Evolutionary conservation across 2,888 invertebrate species (phyloP), one percentile per base, ranked within the genome.

Genomic region (Troilus luridus): DNA sequence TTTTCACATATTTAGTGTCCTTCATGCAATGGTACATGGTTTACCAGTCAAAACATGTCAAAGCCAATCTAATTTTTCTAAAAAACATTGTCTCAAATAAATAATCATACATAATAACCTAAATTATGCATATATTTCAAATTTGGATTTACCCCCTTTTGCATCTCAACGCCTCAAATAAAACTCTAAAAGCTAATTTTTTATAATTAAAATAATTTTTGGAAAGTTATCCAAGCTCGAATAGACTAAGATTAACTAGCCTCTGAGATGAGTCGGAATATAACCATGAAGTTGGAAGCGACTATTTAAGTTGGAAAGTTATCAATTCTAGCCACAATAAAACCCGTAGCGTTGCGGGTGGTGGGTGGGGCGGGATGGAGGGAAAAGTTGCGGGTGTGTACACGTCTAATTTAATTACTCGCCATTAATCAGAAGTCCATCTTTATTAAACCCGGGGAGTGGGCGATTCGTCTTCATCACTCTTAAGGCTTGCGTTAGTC

Each of bases 401-500:
- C 0, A 67, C 60, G 81, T 9, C 81, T 81, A 81, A 81, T 81
- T 81, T 54, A 81, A 81, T 81, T 81, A 81, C 54, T 19, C 54
- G 54, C 81, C 81, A 81, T 81, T 81, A 81, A 81, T 81, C 81
- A 81, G 81, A 21, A 7, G 56, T 11, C 81, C 19, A 81, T 81
- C 81, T 81, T 81, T 81, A 81, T 81, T 81, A 81, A 81, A 54
- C 54, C 21, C 54, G 54, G 21, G n/a, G 81, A 81, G 81, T 81
- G 81, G 81, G 19, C 56, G 56, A 81, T 81, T 41, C 21, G 81
- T 81, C 81, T 81, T 56, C 56, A 81, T 56, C 81, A 67, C 24
- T 1, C 12, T 6, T 14, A 24, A n/a, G 67, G 12, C 24, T 5
- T 24, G 14, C 9, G 24, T 5, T 24, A 67, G 24, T 62, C 8